Evolutionary conservation across 2,113 vertebrate genomes (phyloP).

Genomic region (Psilopsiagon aymara): DNA sequence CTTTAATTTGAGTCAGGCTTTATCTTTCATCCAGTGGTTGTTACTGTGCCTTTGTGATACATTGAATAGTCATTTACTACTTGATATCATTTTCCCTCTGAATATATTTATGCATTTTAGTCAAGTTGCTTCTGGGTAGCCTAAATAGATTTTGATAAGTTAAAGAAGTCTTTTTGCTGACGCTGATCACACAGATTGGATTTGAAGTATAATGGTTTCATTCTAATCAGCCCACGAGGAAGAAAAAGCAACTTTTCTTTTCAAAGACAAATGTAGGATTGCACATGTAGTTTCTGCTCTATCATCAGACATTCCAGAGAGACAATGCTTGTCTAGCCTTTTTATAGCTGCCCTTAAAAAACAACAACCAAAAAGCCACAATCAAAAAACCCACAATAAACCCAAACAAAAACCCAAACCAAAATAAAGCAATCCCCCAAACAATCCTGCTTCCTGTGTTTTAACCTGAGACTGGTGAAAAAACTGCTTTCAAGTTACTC

Average conservation of each 20-base stretch:
- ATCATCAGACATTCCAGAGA: background rate
- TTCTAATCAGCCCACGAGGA: background rate
- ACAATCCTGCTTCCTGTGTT: background rate
- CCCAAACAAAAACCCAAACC: background rate
- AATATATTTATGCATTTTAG: background rate
- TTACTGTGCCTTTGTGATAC: background rate
- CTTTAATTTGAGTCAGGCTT: conserved; percentile 8
- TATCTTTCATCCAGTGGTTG: background rate
- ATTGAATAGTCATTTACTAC: background rate
- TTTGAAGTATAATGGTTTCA: background rate
- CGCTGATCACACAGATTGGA: background rate
- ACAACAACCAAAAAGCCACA: background rate
- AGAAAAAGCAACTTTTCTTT: background rate
- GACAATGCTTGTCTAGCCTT: background rate
- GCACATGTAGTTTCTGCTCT: background rate
- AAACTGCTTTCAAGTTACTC: background rate
- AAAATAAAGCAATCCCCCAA: background rate
- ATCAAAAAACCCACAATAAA: background rate
- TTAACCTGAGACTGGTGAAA: background rate
- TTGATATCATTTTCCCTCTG: conserved; percentile 7
- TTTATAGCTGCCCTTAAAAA: background rate
- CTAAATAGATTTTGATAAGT: conserved; percentile 44
- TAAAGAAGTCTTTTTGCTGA: conserved; percentile 56
- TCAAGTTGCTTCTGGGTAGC: conserved; percentile 18
- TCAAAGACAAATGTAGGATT: background rate